Evolutionary conservation across 2,888 invertebrate genomes (phyloP).

Genomic region (Thymelicus sylvestris): DNA sequence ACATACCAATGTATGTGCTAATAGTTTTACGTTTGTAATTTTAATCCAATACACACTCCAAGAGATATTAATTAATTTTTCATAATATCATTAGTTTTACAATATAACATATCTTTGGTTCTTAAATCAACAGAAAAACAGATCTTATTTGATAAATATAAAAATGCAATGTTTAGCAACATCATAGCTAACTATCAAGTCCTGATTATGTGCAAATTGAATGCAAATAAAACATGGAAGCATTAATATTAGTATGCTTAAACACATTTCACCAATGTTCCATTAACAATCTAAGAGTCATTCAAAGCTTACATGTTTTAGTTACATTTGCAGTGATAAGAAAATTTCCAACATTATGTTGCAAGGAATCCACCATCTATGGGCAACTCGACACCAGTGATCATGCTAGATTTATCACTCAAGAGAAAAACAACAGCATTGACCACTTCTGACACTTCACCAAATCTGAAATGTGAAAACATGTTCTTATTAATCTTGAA

Average conservation of each 20-base stretch:
- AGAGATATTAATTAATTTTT: not conserved
- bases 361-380: conserved; percentile 92
- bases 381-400: conserved; percentile 90
- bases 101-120: conserved; percentile 41
- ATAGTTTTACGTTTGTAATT: not conserved
- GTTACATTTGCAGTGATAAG: not conserved
- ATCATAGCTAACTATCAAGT: conserved; percentile 2
- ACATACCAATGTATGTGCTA: too few species aligned
- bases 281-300: not conserved
- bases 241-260: not conserved
- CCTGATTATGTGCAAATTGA: conserved; percentile 7
- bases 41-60: not conserved
- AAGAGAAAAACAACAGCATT: conserved; percentile 91
- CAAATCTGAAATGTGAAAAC: conserved; percentile 75
- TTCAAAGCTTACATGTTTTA: conserved; percentile 9
- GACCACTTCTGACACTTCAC: conserved; percentile 93
- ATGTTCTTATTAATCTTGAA: not conserved
- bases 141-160: conserved; percentile 36
- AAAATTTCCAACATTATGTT: conserved; percentile 57
- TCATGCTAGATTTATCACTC: conserved; percentile 91
- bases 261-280: not conserved
- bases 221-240: conserved; percentile 14
- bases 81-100: conserved; percentile 5
- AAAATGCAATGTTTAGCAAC: conserved; percentile 9
- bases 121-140: conserved; percentile 37